Evolutionary conservation across 2,797 vertebrate species (phyloP), one percentile per base, ranked within the genome.

Genomic region (Cyprinella venusta): DNA sequence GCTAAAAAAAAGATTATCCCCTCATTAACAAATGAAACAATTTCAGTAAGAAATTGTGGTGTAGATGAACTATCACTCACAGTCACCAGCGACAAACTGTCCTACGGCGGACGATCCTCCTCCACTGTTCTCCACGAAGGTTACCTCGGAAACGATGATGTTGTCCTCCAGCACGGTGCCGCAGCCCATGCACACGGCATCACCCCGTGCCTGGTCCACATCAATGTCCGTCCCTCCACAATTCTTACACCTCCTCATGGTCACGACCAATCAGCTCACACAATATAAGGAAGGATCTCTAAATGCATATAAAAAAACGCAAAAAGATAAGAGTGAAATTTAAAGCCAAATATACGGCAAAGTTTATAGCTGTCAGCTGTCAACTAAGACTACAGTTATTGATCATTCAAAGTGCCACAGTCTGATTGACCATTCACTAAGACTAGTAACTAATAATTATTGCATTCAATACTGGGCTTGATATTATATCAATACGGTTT

Each of bases 151-250:
- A 16, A 99, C 97, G 70, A 99, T 99, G 94, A 99, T 99, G 94
- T 98, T 99, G 94, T 99, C 98, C 92, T 99, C 98, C 71, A 99
- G 93, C 87, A 99, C 97, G 0, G 97, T 96, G 12, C 98, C 98
- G 84, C 98, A 99, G 87, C 92, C 91, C 16, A 96, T 99, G 72
- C 97, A 99, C 86, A 99, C 98, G 0, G 97, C 97, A 63, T 96
- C 96, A 9, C 98, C 98, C 3, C 97, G 95, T 26, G 97, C 96
- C 90, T 97, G 94, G 89, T 98, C 97, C 81, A 98, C 93, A 65
- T 99, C 97, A 12, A 99, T 97, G 45, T 98, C 96, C 0, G 94
- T 93, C 85, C 97, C 94, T 52, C 97, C 97, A 84, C 98, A 98
- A 42, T 91, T 95, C 89, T 91, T 93, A 90, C 97, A 99, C 81